A percentile compares a stretch with the other conserved stretches of the same genome.
Evolutionary conservation across 2,888 invertebrate species (phyloP).

Genomic region (Lycocerus yunnanus): DNA sequence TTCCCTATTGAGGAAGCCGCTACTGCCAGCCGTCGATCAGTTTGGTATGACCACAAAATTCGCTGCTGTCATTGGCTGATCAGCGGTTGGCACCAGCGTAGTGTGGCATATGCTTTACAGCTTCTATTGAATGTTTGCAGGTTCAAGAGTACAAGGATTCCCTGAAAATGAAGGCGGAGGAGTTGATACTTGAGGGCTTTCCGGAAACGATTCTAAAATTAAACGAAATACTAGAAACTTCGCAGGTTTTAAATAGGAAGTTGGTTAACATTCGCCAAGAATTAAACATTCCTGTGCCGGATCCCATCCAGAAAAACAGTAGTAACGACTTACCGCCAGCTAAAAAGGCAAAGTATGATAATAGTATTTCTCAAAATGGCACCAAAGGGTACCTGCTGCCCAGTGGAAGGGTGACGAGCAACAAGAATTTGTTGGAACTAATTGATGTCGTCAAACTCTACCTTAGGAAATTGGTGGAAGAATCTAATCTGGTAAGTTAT

Average conservation of each 20-base stretch:
- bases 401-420: constrained; percentile 84
- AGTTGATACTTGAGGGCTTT: constrained; percentile 85
- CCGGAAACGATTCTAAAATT: constrained; percentile 92
- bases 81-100: too few relatives aligned
- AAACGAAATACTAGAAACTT: constrained; percentile 83
- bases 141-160: constrained; percentile 91
- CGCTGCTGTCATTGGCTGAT: too few relatives aligned
- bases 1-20: too few relatives aligned
- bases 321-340: constrained; percentile 64
- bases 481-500: constrained; percentile 83
- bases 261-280: constrained; percentile 79
- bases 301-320: constrained; percentile 69
- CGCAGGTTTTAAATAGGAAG: constrained; percentile 79
- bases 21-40: too few relatives aligned
- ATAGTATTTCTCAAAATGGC: constrained; percentile 57
- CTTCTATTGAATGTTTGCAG: constrained; percentile 55
- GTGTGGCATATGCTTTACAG: too few relatives aligned
- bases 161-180: constrained; percentile 86
- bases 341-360: constrained; percentile 65
- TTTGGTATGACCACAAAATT: too few relatives aligned
- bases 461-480: constrained; percentile 92
- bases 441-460: constrained; percentile 94
- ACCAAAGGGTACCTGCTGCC: constrained; percentile 80
- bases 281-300: constrained; percentile 89
- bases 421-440: constrained; percentile 83